These are phyloP conservation scores for Cotesia glomerata DNA, from an alignment of 1,140 invertebrate species.

Conservation along the genomic window DNA sequence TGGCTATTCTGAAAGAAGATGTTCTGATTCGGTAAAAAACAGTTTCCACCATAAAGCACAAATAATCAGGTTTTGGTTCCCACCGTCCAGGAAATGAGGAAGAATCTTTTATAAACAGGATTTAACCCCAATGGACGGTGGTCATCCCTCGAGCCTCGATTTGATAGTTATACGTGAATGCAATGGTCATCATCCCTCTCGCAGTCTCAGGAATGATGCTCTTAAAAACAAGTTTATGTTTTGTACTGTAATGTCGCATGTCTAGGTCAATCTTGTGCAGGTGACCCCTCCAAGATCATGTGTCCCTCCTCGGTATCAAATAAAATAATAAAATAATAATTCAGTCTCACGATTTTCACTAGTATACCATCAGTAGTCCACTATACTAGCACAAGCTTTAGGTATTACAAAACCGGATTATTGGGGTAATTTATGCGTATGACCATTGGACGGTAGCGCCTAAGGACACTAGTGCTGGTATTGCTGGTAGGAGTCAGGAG, in stretches of 20 bases:
- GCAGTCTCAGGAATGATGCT: too few relatives aligned
- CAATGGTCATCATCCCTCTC: too few relatives aligned
- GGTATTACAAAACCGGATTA: slow-evolving; percentile 42
- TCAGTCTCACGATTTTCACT: not conserved
- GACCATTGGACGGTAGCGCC: slow-evolving; percentile 23
- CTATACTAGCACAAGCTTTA: not conserved
- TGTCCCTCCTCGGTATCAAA: not conserved
- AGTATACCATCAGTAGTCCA: not conserved
- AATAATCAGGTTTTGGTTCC: slow-evolving; percentile 61
- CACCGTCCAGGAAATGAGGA: slow-evolving; percentile 44
- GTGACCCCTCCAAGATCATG: too few relatives aligned
- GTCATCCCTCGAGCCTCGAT: too few relatives aligned
- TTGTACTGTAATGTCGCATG: too few relatives aligned
- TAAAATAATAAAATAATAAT: not conserved
- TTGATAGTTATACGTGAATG: too few relatives aligned
- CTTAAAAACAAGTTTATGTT: too few relatives aligned
- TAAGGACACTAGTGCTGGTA: not conserved
- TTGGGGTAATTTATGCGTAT: slow-evolving; percentile 39
- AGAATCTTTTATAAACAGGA: not conserved
- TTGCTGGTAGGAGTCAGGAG: slow-evolving; percentile 16
- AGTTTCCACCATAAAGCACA: not conserved
- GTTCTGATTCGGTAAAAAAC: not conserved
- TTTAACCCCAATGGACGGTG: not conserved
- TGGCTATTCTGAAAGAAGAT: not conserved
- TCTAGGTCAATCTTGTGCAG: too few relatives aligned